A percentile compares a stretch with the other conserved stretches of the same genome.
These are phyloP conservation scores for Elmis aenea DNA, from an alignment of 2,888 invertebrate species.

Conservation along the genomic window DNA sequence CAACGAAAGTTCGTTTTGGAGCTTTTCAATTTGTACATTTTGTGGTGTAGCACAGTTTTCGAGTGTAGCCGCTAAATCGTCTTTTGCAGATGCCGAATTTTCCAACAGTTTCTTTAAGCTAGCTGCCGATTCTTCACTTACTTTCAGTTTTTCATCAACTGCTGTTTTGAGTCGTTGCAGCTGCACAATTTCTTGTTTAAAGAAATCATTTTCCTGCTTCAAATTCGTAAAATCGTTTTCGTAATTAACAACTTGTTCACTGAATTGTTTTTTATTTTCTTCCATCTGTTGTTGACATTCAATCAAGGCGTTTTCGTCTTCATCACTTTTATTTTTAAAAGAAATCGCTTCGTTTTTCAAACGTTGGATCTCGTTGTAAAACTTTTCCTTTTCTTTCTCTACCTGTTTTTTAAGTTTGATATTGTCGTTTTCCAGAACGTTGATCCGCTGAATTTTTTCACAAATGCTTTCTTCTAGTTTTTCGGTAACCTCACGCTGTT, in stretches of 20 bases:
- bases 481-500: too few relatives aligned
- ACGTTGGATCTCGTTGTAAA: conserved; percentile 20
- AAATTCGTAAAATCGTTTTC: conserved; percentile 3
- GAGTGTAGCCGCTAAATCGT: too few relatives aligned
- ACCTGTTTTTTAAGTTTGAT: conserved; percentile 4
- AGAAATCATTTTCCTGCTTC: neutral
- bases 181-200: too few relatives aligned
- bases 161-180: too few relatives aligned
- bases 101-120: too few relatives aligned
- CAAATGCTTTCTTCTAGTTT: too few relatives aligned
- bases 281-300: neutral
- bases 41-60: neutral
- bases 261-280: conserved; percentile 1
- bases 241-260: neutral
- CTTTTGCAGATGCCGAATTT: too few relatives aligned
- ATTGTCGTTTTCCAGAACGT: conserved; percentile 19
- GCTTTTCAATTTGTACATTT: conserved; percentile 3
- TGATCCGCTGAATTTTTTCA: too few relatives aligned
- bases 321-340: conserved; percentile 9
- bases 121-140: too few relatives aligned
- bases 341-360: conserved; percentile 9
- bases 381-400: conserved; percentile 23
- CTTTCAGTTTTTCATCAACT: too few relatives aligned
- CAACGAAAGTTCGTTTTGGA: conserved; percentile 6
- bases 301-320: conserved; percentile 1